A percentile compares a stretch with the other conserved stretches of the same genome.
Conservation (phyloP, 2,797 vertebrate genomes). For the Chiroxiphia lanceolata region DNA sequence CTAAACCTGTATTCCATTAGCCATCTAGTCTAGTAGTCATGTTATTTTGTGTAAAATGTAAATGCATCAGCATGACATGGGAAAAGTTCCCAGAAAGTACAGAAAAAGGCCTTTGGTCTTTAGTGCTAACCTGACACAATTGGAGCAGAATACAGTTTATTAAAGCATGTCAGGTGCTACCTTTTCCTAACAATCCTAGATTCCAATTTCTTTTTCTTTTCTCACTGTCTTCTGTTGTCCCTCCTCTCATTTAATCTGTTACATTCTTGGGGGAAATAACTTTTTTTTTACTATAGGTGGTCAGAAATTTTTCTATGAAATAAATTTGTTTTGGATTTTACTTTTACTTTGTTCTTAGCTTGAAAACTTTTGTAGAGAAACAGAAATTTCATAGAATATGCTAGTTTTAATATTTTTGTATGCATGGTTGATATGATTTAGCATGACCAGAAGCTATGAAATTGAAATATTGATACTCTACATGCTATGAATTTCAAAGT, state of each 20-base stretch:
- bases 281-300: not conserved
- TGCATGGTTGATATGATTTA: not conserved
- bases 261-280: not conserved
- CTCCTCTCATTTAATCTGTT: not conserved
- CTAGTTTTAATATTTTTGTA: not conserved
- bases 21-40: not conserved
- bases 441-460: not conserved
- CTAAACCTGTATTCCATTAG: not conserved
- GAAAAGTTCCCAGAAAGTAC: constrained; percentile 16
- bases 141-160: not conserved
- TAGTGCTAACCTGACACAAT: not conserved
- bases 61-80: not conserved
- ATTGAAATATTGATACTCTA: not conserved
- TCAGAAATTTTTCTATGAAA: not conserved
- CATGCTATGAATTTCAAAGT: not conserved
- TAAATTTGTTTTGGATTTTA: not conserved
- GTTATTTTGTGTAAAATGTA: constrained; percentile 7
- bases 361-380: not conserved
- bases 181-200: not conserved
- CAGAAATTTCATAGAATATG: not conserved
- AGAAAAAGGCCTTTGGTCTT: not conserved
- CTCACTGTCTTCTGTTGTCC: not conserved
- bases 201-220: not conserved
- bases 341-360: not conserved
- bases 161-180: not conserved